Conservation (phyloP, 92 coral and sea anemone genomes). For the Parazoanthus atlanticus region DNA sequence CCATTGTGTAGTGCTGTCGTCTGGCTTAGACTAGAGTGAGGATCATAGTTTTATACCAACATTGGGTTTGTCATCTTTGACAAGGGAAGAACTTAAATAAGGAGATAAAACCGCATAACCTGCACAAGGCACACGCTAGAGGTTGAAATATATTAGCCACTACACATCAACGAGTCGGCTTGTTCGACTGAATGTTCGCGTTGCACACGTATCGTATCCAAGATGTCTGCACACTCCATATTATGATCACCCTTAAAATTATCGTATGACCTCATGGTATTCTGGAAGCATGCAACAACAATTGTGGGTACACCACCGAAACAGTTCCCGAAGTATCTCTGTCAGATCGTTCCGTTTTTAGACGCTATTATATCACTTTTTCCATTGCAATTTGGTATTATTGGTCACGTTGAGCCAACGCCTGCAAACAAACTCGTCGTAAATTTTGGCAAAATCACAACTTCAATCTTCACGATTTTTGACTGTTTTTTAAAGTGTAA, state of each 20-base stretch:
- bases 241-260: neutral
- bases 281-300: neutral
- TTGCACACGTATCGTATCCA: neutral
- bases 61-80: neutral
- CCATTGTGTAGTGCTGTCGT: neutral
- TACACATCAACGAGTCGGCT: neutral
- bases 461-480: neutral
- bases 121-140: neutral
- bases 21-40: neutral
- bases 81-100: neutral
- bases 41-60: neutral
- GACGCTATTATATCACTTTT: neutral
- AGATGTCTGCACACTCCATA: neutral
- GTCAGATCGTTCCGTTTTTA: neutral
- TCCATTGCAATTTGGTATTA: neutral
- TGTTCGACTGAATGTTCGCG: neutral
- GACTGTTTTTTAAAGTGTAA: neutral
- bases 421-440: neutral
- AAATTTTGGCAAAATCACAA: neutral
- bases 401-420: constrained; percentile 12
- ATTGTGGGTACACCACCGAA: neutral
- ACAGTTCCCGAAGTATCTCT: neutral
- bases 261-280: constrained; percentile 11
- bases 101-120: neutral
- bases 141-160: neutral